Conservation (phyloP, 2,113 vertebrate species). For the Paradoxurus hermaphroditus region DNA sequence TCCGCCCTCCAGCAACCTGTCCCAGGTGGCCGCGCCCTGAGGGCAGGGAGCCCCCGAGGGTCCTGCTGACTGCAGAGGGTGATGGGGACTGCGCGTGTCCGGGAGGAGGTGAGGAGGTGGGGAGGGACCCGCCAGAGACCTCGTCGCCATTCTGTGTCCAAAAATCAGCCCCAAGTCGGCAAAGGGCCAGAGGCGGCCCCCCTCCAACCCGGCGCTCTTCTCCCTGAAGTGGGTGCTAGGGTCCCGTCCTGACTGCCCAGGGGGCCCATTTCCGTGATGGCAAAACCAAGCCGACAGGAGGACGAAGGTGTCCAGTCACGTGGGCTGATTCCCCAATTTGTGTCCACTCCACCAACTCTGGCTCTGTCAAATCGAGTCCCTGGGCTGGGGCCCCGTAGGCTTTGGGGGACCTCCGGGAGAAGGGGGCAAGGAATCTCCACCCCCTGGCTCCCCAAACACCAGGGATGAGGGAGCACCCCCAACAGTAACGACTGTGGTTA, state of each 20-base stretch:
- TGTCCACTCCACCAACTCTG: neutral
- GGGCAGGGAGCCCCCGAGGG: neutral
- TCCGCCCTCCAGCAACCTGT: too few species aligned
- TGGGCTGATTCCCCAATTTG: neutral
- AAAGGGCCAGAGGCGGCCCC: accelerated
- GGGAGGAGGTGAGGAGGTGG: accelerated
- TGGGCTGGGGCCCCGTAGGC: neutral
- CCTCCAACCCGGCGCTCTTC: accelerated
- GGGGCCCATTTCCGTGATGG: neutral
- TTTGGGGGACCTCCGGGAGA: neutral
- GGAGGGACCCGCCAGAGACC: neutral
- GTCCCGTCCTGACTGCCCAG: too few species aligned
- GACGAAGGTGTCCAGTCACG: accelerated
- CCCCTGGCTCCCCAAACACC: neutral
- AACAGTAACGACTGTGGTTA: neutral
- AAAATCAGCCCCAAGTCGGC: neutral
- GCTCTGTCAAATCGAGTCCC: neutral
- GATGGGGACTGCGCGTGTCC: neutral
- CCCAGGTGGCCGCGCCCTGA: accelerated
- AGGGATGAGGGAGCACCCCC: neutral
- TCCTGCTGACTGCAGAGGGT: neutral
- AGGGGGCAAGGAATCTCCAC: neutral
- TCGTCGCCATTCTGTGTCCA: too few species aligned
- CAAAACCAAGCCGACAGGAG: neutral
- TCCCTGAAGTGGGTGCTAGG: neutral